Evolutionary conservation across 2,113 vertebrate genomes (phyloP).

Genomic region (Mormyrus lacerda): DNA sequence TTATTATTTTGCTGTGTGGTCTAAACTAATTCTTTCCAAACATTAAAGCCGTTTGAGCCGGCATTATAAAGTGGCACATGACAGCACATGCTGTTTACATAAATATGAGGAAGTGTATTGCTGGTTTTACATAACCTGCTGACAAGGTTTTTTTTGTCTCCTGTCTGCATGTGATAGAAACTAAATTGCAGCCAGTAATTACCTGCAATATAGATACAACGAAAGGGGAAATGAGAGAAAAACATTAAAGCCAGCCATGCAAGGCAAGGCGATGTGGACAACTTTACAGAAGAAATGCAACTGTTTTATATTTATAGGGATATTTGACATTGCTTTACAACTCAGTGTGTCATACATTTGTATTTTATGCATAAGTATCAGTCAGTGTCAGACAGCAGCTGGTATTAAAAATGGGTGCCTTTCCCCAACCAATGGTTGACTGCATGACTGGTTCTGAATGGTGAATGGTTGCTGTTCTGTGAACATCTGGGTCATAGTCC

Average conservation of each 20-base stretch:
- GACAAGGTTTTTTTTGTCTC: neutral
- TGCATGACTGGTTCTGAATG: neutral
- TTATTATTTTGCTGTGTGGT: neutral
- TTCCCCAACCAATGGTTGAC: neutral
- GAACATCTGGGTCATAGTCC: slow-evolving; percentile 1
- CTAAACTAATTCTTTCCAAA: neutral
- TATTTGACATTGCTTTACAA: neutral
- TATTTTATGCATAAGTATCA: neutral
- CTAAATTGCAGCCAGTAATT: neutral
- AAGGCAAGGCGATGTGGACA: neutral
- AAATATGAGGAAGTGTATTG: slow-evolving; percentile 7
- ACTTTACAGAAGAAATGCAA: neutral
- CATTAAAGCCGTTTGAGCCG: neutral
- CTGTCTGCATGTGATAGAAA: neutral
- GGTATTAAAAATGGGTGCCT: neutral
- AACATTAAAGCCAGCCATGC: neutral
- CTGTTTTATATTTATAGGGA: neutral
- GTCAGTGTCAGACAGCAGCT: neutral
- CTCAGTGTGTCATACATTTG: neutral
- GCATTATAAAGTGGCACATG: neutral
- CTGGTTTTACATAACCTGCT: neutral
- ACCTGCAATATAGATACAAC: neutral
- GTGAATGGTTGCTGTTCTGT: neutral
- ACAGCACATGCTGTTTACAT: neutral
- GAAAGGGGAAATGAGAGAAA: neutral